Base-by-base conservation (phyloP, 2,888 invertebrate species). In the Philaethria dido region DNA sequence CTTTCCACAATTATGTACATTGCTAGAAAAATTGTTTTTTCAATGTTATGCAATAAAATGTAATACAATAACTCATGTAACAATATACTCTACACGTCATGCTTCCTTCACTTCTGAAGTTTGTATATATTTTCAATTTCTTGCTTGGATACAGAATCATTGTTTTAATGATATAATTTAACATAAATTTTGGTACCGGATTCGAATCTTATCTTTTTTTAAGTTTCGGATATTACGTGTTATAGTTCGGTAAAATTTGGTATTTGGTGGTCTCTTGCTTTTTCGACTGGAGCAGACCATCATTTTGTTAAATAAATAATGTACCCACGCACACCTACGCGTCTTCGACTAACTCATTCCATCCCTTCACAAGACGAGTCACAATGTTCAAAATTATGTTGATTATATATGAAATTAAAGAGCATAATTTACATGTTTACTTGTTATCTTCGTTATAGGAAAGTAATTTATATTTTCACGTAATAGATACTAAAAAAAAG, bases 1-100 rank as follows among this genome's bases (percentile, higher is more conserved):
- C 85, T 89, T 85, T 86, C 84, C 82, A 83, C 82, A 80, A 83
- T 87, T 86, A 86, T 78, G 80, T 83, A 83, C 88, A 88, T 29
- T 83, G 88, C 88, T 79, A 87, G 80, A 83, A 82, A 81, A 85
- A 81, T 83, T 25, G n/a, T 50, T n/a, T 65, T 29, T 29, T 29
- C 29, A 42, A 39, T 60, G 50, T 29, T 57, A 39, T 16, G 16
- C 18, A 44, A 45, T 60, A 60, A 42, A 60, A 60, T 29, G 45
- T 45, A 60, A 60, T 29, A 45, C 13, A 29, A 60, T 45, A 60
- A 29, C 25, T 0, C 11, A 33, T 14, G 14, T 5, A 25, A 25
- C 16, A 9, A 18, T 9, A 3, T 36, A 20, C 18, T 36, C n/a
- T 22, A 13, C 25, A n/a, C 22, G 22, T 22, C 39, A 39, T 42